Evolutionary conservation across 1,140 invertebrate species (phyloP).

Genomic region (Bicyclus anynana): DNA sequence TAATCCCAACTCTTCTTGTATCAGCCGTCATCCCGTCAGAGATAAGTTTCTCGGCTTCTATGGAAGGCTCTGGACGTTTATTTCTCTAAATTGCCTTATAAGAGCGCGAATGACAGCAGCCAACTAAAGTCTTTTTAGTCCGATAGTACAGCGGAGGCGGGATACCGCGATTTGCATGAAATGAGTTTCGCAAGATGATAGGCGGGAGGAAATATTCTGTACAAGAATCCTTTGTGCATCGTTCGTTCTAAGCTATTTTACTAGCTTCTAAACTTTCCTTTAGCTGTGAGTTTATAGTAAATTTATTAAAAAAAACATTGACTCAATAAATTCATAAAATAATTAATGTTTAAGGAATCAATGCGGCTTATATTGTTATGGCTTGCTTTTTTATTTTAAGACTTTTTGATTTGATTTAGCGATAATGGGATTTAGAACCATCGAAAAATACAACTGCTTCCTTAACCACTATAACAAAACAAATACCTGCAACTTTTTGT

Average conservation of each 20-base stretch:
- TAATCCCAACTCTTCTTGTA: conserved; percentile 38
- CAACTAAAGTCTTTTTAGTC: conserved; percentile 18
- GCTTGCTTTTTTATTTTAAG: too few relatives aligned
- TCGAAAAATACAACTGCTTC: too few relatives aligned
- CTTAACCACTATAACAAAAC: neutral
- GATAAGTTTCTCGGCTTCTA: conserved; percentile 33
- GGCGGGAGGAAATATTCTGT: conserved; percentile 16
- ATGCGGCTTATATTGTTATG: too few relatives aligned
- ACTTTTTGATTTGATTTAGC: too few relatives aligned
- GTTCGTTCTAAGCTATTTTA: neutral
- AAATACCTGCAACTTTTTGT: neutral
- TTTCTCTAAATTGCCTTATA: conserved; percentile 27
- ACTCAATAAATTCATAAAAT: too few relatives aligned
- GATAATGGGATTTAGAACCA: too few relatives aligned
- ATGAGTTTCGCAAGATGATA: conserved; percentile 37
- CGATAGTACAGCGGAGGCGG: conserved; percentile 8
- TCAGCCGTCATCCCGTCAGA: conserved; percentile 34
- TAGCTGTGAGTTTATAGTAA: neutral
- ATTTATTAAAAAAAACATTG: too few relatives aligned
- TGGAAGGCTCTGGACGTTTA: conserved; percentile 21
- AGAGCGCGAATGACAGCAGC: conserved; percentile 19
- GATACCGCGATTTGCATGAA: conserved; percentile 55
- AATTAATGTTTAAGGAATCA: too few relatives aligned
- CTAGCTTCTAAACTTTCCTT: neutral
- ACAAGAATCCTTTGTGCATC: conserved; percentile 4